Percentiles rank a stretch among this genome's conserved stretches.
These are phyloP conservation scores for Apodemus agrarius DNA, from an alignment of 2,797 vertebrate genomes.

Conservation along the genomic window DNA sequence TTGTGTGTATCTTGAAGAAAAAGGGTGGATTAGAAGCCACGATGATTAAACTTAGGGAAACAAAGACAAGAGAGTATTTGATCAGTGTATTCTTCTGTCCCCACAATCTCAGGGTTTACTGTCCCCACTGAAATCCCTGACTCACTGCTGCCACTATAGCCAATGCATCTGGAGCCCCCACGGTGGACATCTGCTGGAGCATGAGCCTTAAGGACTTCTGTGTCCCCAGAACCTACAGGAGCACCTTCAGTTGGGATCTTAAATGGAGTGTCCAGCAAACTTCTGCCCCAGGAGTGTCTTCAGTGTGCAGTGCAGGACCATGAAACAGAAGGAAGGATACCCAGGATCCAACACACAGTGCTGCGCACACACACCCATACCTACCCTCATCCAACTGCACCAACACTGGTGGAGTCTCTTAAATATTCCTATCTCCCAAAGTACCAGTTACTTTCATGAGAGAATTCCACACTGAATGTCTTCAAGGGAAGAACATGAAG, in stretches of 20 bases:
- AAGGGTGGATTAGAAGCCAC: not conserved
- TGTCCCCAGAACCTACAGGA: not conserved
- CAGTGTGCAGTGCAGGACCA: not conserved
- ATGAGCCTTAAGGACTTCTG: not conserved
- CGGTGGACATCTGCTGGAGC: no score
- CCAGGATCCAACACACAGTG: not conserved
- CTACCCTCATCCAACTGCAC: not conserved
- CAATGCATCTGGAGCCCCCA: not conserved
- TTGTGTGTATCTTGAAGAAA: not conserved
- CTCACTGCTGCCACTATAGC: not conserved
- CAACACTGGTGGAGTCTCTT: not conserved
- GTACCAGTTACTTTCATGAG: not conserved
- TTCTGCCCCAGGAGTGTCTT: not conserved
- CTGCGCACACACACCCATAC: not conserved
- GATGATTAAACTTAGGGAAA: not conserved
- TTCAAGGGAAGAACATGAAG: not conserved
- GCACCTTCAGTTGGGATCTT: not conserved
- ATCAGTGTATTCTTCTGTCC: not conserved
- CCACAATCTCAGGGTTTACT: not conserved
- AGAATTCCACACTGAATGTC: not conserved
- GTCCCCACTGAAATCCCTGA: not conserved
- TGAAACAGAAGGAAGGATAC: not conserved
- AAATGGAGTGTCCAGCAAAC: not conserved
- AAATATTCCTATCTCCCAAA: no score
- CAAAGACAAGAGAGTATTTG: not conserved